A percentile compares a stretch with the other conserved stretches of the same genome.
Evolutionary conservation across 2,888 invertebrate species (phyloP).

Genomic region (Eugnorisma glareosa): DNA sequence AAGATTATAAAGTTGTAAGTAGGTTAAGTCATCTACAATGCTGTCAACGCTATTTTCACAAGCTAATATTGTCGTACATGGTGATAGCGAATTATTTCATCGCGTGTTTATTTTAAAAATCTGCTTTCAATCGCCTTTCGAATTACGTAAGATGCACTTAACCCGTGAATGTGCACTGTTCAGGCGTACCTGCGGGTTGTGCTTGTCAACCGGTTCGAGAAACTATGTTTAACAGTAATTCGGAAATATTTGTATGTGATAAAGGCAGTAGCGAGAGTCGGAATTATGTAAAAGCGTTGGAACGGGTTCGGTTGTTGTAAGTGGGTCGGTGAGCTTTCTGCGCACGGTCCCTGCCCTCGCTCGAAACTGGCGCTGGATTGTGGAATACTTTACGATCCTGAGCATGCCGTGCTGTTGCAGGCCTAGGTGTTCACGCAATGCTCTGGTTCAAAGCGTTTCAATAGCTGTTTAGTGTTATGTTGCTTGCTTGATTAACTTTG

Average conservation of each 20-base stretch:
- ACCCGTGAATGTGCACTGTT: conserved; percentile 40
- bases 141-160: conserved; percentile 58
- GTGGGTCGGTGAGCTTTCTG: conserved; percentile 85
- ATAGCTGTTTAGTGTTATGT: conserved; percentile 45
- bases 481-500: conserved; percentile 38
- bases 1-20: conserved; percentile 30
- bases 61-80: conserved; percentile 36
- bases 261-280: conserved; percentile 72
- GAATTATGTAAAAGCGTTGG: conserved; percentile 75
- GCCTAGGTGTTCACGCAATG: conserved; percentile 42
- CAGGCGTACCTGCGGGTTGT: conserved; percentile 31
- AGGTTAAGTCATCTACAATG: conserved; percentile 37
- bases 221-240: conserved; percentile 59
- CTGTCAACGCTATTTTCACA: conserved; percentile 44
- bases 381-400: conserved; percentile 62
- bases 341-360: conserved; percentile 76
- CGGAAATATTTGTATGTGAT: conserved; percentile 64
- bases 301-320: conserved; percentile 73
- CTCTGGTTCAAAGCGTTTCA: conserved; percentile 35
- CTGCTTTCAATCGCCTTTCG: conserved; percentile 59
- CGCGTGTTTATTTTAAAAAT: conserved; percentile 47
- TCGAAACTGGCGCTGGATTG: conserved; percentile 53
- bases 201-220: conserved; percentile 47
- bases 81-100: conserved; percentile 35
- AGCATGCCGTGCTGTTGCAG: conserved; percentile 44